Percentiles rank a stretch among this genome's conserved stretches.
phyloP scores from a whole-genome alignment of 2,888 invertebrate species.

The Eupithecia abbreviata region DNA sequence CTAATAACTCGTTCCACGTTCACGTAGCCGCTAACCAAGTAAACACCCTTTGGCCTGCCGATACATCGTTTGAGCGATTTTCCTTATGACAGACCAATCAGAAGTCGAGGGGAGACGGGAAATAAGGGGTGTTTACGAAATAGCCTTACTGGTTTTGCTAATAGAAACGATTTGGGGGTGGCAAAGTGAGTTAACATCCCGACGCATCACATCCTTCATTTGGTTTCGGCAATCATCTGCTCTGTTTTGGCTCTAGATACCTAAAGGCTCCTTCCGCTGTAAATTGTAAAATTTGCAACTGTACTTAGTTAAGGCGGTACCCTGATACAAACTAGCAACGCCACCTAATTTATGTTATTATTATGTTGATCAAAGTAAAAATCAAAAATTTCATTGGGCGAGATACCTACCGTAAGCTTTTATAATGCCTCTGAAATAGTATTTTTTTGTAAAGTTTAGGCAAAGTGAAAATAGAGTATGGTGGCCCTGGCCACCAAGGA shows the following conservation, averaged over 20 bases:
- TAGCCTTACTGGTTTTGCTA: slow-evolving; percentile 45
- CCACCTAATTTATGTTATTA: too few species aligned
- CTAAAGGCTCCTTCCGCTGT: too few species aligned
- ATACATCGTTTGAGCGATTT: slow-evolving; percentile 55
- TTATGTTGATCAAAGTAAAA: too few species aligned
- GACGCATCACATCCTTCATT: slow-evolving; percentile 28
- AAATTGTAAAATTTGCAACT: neutral
- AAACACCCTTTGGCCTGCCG: slow-evolving; percentile 27
- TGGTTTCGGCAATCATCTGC: slow-evolving; percentile 14
- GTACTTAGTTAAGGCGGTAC: neutral
- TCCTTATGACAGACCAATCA: slow-evolving; percentile 75
- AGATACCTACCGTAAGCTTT: too few species aligned
- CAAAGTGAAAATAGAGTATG: too few species aligned
- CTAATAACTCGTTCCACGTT: neutral
- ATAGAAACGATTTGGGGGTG: slow-evolving; percentile 38
- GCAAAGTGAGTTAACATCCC: slow-evolving; percentile 35
- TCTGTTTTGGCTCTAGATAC: neutral
- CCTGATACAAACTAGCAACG: too few species aligned
- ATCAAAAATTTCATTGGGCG: too few species aligned
- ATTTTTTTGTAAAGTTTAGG: too few species aligned
- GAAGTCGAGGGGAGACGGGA: slow-evolving; percentile 56
- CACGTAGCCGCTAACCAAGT: slow-evolving; percentile 26
- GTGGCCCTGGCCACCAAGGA: too few species aligned
- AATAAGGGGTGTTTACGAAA: slow-evolving; percentile 44
- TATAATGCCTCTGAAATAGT: too few species aligned